Evolutionary conservation across 2,113 vertebrate genomes (phyloP).

Genomic region (Siphamia tubifer): DNA sequence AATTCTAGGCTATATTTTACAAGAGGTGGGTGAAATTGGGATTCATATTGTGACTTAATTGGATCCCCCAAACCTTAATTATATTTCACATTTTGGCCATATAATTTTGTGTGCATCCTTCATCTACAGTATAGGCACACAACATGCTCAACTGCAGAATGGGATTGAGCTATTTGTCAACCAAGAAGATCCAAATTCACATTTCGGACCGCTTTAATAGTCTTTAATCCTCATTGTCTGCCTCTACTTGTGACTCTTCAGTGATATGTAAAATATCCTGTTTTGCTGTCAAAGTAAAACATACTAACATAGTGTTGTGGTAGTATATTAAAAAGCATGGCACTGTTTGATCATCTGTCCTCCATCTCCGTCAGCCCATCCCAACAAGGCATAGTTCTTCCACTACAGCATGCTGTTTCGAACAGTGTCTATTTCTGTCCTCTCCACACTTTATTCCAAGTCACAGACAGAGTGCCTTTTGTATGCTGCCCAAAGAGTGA

Average conservation of each 20-base stretch:
- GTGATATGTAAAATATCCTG: constrained; percentile 1
- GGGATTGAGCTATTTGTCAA: not conserved
- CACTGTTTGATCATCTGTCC: constrained; percentile 23
- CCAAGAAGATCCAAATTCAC: no score
- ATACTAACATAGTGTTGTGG: not conserved
- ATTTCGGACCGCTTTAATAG: not conserved
- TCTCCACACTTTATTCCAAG: constrained; percentile 73
- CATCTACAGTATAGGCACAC: not conserved
- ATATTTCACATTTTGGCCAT: no score
- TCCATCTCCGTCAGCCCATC: constrained; percentile 60
- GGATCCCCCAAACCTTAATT: no score
- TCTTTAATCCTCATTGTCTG: not conserved
- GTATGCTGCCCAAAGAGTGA: constrained; percentile 68
- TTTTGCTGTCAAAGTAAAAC: constrained; percentile 4
- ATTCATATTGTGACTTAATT: no score
- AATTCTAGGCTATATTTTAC: no score
- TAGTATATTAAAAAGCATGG: constrained; percentile 27
- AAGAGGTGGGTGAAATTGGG: no score
- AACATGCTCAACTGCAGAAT: not conserved
- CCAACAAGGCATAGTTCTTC: constrained; percentile 71
- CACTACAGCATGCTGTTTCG: constrained; percentile 73
- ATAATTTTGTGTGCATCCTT: no score
- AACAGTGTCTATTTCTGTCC: constrained; percentile 80
- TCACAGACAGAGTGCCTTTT: constrained; percentile 81
- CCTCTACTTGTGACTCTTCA: not conserved